Conservation (phyloP, 2,113 vertebrate genomes). For the Dicerorhinus sumatrensis region DNA sequence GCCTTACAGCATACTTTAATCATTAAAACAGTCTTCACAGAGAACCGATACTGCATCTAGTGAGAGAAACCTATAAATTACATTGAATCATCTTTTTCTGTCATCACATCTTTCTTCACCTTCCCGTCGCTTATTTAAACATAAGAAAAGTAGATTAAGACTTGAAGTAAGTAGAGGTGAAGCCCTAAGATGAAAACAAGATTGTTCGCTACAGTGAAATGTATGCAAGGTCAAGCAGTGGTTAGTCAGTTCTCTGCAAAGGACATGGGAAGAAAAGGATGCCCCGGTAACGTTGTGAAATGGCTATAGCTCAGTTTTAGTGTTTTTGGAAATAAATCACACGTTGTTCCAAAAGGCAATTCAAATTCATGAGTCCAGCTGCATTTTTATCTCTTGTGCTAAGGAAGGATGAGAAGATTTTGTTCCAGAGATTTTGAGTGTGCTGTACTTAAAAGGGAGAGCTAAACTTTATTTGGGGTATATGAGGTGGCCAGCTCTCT, state of each 20-base stretch:
- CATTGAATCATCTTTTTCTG: not conserved
- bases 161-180: not conserved
- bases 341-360: not conserved
- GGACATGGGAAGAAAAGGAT: not conserved
- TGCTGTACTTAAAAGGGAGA: not conserved
- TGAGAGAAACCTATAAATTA: not conserved
- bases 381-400: not conserved
- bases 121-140: not conserved
- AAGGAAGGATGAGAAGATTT: not conserved
- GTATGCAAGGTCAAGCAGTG: not conserved
- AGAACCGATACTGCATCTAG: not conserved
- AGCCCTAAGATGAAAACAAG: not conserved
- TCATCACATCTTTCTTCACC: not conserved
- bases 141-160: not conserved
- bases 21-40: not conserved
- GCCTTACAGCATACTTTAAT: not conserved
- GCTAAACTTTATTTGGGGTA: not conserved
- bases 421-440: not conserved
- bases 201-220: not conserved
- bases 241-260: not conserved
- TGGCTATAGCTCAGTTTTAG: not conserved
- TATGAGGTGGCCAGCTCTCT: not conserved
- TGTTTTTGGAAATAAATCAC: not conserved
- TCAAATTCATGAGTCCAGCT: not conserved
- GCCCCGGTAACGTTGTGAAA: not conserved